These are phyloP conservation scores for Agriopis marginaria DNA, from an alignment of 2,888 invertebrate species.

Conservation along the genomic window DNA sequence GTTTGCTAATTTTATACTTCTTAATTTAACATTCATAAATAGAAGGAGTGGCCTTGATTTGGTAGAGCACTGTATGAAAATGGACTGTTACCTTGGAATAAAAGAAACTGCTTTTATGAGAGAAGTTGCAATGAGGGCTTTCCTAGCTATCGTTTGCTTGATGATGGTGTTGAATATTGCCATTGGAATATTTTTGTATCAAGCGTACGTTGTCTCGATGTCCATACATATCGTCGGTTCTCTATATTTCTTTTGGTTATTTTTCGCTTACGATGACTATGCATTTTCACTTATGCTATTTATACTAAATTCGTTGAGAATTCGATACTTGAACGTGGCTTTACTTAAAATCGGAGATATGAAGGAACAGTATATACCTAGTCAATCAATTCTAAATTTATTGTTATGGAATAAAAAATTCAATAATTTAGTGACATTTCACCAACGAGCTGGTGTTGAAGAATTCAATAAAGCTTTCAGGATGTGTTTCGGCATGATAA, in stretches of 20 bases:
- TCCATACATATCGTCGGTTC: slow-evolving; percentile 52
- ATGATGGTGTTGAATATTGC: slow-evolving; percentile 46
- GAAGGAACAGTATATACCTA: slow-evolving; percentile 60
- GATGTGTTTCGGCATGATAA: slow-evolving; percentile 57
- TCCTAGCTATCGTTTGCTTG: slow-evolving; percentile 34
- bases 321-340: slow-evolving; percentile 68
- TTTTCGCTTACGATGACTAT: slow-evolving; percentile 59
- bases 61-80: slow-evolving; percentile 57
- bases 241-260: slow-evolving; percentile 55
- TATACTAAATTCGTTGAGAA: slow-evolving; percentile 56
- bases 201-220: slow-evolving; percentile 50
- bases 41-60: slow-evolving; percentile 53
- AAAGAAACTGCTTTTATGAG: slow-evolving; percentile 70
- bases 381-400: slow-evolving; percentile 58
- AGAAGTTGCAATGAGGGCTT: slow-evolving; percentile 49
- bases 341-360: slow-evolving; percentile 63
- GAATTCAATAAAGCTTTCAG: slow-evolving; percentile 56
- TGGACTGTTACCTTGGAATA: slow-evolving; percentile 64
- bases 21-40: slow-evolving; percentile 59
- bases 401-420: slow-evolving; percentile 63
- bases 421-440: slow-evolving; percentile 60
- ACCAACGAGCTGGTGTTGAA: slow-evolving; percentile 49
- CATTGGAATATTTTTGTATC: slow-evolving; percentile 50
- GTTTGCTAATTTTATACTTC: slow-evolving; percentile 53
- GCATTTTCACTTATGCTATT: slow-evolving; percentile 43